These are phyloP conservation scores for Cyprinella venusta DNA, from an alignment of 2,797 vertebrate genomes.

Conservation along the genomic window DNA sequence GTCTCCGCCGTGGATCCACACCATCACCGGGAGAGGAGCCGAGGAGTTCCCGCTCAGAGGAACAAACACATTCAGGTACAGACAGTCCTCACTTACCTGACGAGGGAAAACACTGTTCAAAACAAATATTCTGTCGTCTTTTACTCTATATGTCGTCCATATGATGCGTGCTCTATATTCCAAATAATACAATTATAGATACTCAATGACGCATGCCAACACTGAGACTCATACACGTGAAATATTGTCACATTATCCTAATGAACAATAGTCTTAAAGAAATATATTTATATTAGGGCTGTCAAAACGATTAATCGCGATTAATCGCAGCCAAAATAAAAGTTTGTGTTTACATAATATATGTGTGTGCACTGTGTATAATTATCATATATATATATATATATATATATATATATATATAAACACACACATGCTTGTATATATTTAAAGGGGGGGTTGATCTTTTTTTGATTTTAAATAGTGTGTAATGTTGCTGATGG, in stretches of 20 bases:
- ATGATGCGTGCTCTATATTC: no score
- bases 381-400: no score
- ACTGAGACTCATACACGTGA: neutral
- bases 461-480: no score
- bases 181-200: neutral
- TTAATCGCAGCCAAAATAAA: no score
- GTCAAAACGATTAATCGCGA: no score
- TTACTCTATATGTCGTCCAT: neutral
- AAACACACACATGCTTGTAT: no score
- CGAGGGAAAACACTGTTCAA: neutral
- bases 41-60: slow-evolving; percentile 71
- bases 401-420: no score
- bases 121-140: neutral
- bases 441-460: no score
- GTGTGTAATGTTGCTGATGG: no score
- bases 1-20: slow-evolving; percentile 81
- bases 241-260: neutral
- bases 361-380: no score
- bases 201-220: neutral
- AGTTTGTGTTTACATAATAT: no score
- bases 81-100: slow-evolving; percentile 80
- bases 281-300: no score
- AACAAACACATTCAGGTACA: slow-evolving; percentile 79
- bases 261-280: neutral
- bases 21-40: slow-evolving; percentile 75